Evolutionary conservation across 2,888 invertebrate species (phyloP).

Genomic region (Crocallis elinguaria): DNA sequence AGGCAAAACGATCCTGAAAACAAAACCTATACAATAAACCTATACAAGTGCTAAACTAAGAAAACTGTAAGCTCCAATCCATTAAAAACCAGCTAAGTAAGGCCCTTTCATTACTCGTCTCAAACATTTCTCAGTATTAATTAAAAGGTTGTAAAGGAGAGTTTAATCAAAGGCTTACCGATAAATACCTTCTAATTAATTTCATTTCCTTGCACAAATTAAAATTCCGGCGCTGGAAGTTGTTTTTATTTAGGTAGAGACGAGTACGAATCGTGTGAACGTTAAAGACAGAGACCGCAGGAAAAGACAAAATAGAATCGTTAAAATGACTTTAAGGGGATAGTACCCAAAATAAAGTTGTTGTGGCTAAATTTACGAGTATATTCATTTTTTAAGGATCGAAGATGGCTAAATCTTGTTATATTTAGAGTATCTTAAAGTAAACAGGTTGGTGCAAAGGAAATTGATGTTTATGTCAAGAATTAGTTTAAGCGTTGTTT

Average conservation of each 20-base stretch:
- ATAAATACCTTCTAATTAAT: constrained; percentile 63
- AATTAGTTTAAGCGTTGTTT: too few relatives aligned
- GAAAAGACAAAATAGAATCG: too few relatives aligned
- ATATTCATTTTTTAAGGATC: too few relatives aligned
- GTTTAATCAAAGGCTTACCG: constrained; percentile 61
- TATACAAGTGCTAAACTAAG: background rate
- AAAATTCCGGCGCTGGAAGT: constrained; percentile 39
- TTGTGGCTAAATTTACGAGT: too few relatives aligned
- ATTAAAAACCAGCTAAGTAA: constrained; percentile 11
- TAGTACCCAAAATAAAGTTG: too few relatives aligned
- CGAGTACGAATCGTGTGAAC: background rate
- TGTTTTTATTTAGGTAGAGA: constrained; percentile 24
- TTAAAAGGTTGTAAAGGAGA: constrained; percentile 54
- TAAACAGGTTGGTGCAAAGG: too few relatives aligned
- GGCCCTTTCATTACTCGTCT: constrained; percentile 16
- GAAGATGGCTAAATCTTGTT: too few relatives aligned
- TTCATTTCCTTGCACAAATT: constrained; percentile 53
- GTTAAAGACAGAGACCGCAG: too few relatives aligned
- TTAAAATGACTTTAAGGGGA: too few relatives aligned
- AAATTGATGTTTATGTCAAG: too few relatives aligned
- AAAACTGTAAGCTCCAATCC: constrained; percentile 9
- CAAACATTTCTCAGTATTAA: constrained; percentile 42
- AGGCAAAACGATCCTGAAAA: too few relatives aligned
- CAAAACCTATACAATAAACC: background rate
- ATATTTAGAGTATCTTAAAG: too few relatives aligned